Evolutionary conservation across 1,140 invertebrate species (phyloP).

Genomic region (Drosophila sturtevanti): DNA sequence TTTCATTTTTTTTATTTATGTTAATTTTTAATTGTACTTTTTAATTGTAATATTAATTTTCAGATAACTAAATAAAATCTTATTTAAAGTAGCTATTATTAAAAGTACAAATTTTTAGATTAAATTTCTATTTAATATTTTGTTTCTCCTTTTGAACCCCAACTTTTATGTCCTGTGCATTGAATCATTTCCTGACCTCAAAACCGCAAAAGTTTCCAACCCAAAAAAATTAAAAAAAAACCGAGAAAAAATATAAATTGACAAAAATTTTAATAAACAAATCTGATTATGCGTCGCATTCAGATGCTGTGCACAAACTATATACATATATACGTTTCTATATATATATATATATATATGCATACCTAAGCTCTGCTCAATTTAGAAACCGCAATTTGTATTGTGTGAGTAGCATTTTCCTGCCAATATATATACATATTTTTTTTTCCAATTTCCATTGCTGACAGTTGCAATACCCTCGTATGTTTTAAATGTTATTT

Average conservation of each 20-base stretch:
- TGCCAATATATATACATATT: constrained; percentile 11
- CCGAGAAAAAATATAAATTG: constrained; percentile 32
- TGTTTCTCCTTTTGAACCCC: neutral
- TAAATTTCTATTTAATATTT: neutral
- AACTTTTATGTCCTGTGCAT: constrained; percentile 23
- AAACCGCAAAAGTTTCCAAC: constrained; percentile 37
- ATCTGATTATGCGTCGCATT: constrained; percentile 71
- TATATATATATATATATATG: neutral
- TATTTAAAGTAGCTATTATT: neutral
- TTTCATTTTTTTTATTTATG: too few species aligned
- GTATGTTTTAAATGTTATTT: constrained; percentile 71
- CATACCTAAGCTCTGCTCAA: constrained; percentile 45
- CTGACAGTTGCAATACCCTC: constrained; percentile 75
- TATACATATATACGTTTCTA: too few species aligned
- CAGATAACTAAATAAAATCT: too few species aligned
- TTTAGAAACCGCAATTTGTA: constrained; percentile 77
- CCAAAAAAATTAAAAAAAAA: neutral
- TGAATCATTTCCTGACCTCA: constrained; percentile 34
- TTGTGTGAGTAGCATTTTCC: constrained; percentile 37
- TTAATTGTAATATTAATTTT: too few species aligned
- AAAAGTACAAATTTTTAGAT: neutral
- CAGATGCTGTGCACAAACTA: constrained; percentile 20
- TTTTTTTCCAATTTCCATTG: constrained; percentile 69
- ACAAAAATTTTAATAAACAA: constrained; percentile 63
- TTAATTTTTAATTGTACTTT: too few species aligned